Evolutionary conservation across 2,888 invertebrate genomes (phyloP).

Genomic region (Pyrgus malvae): DNA sequence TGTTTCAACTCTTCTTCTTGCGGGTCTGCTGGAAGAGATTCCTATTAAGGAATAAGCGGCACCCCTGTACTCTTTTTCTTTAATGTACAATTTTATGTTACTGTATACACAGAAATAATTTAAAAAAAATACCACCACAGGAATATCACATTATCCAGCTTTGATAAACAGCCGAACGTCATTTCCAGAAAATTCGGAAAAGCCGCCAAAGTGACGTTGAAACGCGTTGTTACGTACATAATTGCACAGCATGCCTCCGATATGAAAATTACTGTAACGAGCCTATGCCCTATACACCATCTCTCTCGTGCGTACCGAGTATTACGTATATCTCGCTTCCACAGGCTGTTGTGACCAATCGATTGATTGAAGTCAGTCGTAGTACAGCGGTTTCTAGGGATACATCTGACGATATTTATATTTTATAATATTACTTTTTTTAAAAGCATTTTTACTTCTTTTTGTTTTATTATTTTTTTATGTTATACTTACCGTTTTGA

Average conservation of each 20-base stretch:
- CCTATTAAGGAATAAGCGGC: too few relatives aligned
- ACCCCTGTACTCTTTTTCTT: too few relatives aligned
- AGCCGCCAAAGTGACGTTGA: neutral
- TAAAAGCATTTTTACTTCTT: too few relatives aligned
- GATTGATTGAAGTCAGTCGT: slow-evolving; percentile 18
- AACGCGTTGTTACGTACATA: slow-evolving; percentile 1
- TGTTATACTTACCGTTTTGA: too few relatives aligned
- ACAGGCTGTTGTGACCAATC: slow-evolving; percentile 18
- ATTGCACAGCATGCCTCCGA: slow-evolving; percentile 10
- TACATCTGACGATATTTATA: neutral
- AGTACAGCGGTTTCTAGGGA: neutral
- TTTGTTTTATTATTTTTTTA: too few relatives aligned
- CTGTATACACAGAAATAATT: too few relatives aligned
- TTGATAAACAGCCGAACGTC: too few relatives aligned
- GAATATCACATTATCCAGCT: too few relatives aligned
- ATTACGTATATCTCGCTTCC: slow-evolving; percentile 6
- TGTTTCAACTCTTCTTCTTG: too few relatives aligned
- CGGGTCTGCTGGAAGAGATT: too few relatives aligned
- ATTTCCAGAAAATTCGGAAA: neutral
- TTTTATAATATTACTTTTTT: neutral
- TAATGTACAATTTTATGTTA: too few relatives aligned
- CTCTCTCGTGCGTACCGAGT: neutral
- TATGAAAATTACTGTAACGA: slow-evolving; percentile 18
- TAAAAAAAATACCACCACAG: too few relatives aligned
- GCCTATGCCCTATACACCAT: slow-evolving; percentile 2